Evolutionary conservation across 2,797 vertebrate species (phyloP).

Genomic region (Galagoides demidoff): DNA sequence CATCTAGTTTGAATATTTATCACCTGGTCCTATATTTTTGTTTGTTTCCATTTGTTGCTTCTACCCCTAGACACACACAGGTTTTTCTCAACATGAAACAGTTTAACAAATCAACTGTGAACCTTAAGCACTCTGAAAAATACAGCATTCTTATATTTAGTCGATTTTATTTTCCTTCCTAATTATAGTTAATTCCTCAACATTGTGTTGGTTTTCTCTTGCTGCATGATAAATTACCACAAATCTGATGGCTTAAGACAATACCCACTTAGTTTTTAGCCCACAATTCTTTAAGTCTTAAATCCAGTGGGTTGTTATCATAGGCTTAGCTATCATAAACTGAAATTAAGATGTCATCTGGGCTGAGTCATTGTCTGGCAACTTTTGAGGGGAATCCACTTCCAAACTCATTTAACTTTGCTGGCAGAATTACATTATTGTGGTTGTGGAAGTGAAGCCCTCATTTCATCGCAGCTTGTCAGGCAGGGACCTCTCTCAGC

Average conservation of each 20-base stretch:
- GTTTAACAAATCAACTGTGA: not conserved
- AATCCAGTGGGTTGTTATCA: not conserved
- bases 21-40: conserved; percentile 16
- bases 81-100: conserved; percentile 57
- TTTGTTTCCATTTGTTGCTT: conserved; percentile 1
- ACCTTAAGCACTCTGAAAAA: conserved; percentile 12
- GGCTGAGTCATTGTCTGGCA: not conserved
- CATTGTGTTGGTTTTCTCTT: not conserved
- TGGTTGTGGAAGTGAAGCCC: not conserved
- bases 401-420: not conserved
- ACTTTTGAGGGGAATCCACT: not conserved
- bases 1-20: conserved; percentile 26
- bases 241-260: not conserved
- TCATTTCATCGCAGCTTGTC: not conserved
- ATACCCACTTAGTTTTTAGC: not conserved
- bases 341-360: not conserved
- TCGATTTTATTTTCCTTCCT: conserved; percentile 28
- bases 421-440: not conserved
- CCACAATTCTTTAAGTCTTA: not conserved
- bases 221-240: not conserved
- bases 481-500: not conserved
- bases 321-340: not conserved
- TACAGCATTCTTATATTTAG: not conserved
- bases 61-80: not conserved
- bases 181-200: not conserved